phyloP scores from a whole-genome alignment of 1,140 invertebrate genomes.

The Drosophila paulistorum region DNA sequence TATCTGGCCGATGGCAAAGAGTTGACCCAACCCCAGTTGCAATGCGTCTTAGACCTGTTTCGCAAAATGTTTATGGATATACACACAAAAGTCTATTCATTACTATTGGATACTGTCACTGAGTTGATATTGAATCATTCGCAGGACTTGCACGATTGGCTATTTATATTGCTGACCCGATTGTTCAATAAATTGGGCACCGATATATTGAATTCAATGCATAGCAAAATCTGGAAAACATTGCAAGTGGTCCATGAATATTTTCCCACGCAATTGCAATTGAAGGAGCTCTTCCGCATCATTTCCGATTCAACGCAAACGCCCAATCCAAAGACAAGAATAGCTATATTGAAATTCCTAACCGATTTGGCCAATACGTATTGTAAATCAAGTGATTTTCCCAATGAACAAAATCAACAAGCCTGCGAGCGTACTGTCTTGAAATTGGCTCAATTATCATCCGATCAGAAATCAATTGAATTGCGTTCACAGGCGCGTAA shows the following conservation, averaged over 20 bases:
- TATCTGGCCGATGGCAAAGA: slow-evolving; percentile 81
- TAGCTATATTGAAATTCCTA: slow-evolving; percentile 89
- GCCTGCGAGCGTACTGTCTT: slow-evolving; percentile 86
- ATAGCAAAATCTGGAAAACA: slow-evolving; percentile 94
- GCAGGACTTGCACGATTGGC: slow-evolving; percentile 94
- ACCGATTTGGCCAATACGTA: slow-evolving; percentile 87
- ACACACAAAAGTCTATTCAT: slow-evolving; percentile 97
- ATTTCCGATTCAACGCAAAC: slow-evolving; percentile 95
- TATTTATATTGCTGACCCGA: slow-evolving; percentile 92
- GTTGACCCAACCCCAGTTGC: slow-evolving; percentile 74
- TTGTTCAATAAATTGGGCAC: slow-evolving; percentile 94
- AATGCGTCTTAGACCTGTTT: slow-evolving; percentile 89
- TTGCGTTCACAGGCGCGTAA: slow-evolving; percentile 90
- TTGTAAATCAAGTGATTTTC: slow-evolving; percentile 84
- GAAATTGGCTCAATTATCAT: slow-evolving; percentile 87
- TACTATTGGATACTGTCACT: slow-evolving; percentile 95
- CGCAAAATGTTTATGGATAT: slow-evolving; percentile 98
- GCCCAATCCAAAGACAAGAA: slow-evolving; percentile 93
- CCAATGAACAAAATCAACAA: slow-evolving; percentile 83
- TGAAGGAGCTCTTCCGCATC: slow-evolving; percentile 88
- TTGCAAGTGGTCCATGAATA: slow-evolving; percentile 92
- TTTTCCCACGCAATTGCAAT: slow-evolving; percentile 86
- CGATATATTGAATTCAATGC: slow-evolving; percentile 94
- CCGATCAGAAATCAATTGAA: slow-evolving; percentile 90
- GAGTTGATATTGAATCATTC: slow-evolving; percentile 94